phyloP scores from a whole-genome alignment of 2,888 invertebrate genomes.

The Athetis lepigone region DNA sequence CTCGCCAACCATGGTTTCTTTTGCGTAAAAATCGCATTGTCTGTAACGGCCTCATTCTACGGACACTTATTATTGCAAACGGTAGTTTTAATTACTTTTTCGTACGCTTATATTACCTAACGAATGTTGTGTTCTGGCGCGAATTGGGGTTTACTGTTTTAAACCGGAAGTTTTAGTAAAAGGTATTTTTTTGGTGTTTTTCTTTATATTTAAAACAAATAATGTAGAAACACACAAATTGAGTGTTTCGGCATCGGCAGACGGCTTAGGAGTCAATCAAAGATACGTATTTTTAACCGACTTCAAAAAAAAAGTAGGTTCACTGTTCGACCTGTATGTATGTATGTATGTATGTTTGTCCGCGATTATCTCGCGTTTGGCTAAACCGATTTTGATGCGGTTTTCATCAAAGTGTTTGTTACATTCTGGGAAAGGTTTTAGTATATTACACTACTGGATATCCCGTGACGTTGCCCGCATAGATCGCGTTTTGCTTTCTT shows the following conservation, averaged over 20 bases:
- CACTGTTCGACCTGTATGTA: no score
- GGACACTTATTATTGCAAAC: conserved; percentile 69
- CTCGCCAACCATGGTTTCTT: conserved; percentile 55
- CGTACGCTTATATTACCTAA: conserved; percentile 65
- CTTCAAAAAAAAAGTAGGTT: no score
- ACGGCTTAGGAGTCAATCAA: no score
- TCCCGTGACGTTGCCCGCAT: no score
- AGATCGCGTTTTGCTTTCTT: no score
- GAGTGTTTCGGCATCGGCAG: background rate
- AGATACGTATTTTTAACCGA: no score
- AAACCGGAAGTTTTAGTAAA: conserved; percentile 26
- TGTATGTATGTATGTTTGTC: no score
- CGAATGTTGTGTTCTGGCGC: conserved; percentile 51
- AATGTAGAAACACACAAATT: background rate
- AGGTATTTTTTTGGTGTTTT: conserved; percentile 1
- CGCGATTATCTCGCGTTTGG: no score
- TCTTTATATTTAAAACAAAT: conserved; percentile 1
- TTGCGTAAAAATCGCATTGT: conserved; percentile 67
- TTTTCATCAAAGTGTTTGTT: no score
- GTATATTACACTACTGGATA: no score
- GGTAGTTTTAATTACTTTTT: conserved; percentile 73
- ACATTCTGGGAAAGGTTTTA: no score
- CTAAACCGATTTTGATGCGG: no score
- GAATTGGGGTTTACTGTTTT: conserved; percentile 45
- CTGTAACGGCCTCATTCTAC: conserved; percentile 69